phyloP scores from a whole-genome alignment of 2,888 invertebrate species.

The Pegoplata infirma region DNA sequence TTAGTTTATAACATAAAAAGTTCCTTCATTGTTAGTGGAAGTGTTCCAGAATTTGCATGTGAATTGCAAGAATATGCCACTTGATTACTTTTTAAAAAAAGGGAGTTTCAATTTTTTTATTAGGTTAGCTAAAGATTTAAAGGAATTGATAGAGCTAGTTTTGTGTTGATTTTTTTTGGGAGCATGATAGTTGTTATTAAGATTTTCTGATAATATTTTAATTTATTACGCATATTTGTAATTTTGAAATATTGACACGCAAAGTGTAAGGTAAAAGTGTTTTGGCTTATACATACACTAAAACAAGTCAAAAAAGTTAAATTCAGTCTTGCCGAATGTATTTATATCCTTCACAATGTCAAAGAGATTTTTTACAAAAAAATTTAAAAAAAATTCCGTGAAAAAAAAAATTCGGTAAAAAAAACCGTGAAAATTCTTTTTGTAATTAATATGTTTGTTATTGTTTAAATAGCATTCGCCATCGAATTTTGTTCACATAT shows the following conservation, averaged over 20 bases:
- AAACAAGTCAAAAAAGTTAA: no score
- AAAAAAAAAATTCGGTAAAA: no score
- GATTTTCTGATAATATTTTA: neutral
- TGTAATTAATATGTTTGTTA: no score
- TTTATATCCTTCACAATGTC: no score
- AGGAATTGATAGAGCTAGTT: neutral
- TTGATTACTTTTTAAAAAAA: slow-evolving; percentile 20
- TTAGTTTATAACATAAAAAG: neutral
- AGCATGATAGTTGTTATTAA: slow-evolving; percentile 5
- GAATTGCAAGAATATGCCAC: slow-evolving; percentile 26
- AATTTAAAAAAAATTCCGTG: no score
- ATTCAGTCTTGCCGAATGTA: no score
- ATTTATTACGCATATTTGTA: slow-evolving; percentile 28
- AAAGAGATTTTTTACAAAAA: no score
- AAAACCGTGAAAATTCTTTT: no score
- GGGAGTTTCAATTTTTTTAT: neutral
- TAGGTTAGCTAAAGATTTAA: neutral
- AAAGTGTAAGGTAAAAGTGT: neutral
- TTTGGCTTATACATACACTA: no score
- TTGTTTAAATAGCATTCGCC: no score
- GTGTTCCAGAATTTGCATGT: slow-evolving; percentile 16
- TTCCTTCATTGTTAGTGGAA: neutral
- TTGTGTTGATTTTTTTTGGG: neutral
- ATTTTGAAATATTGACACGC: slow-evolving; percentile 21
- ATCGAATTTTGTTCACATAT: no score